These are phyloP conservation scores for Apotomis capreana DNA, from an alignment of 2,888 invertebrate genomes.

Conservation along the genomic window DNA sequence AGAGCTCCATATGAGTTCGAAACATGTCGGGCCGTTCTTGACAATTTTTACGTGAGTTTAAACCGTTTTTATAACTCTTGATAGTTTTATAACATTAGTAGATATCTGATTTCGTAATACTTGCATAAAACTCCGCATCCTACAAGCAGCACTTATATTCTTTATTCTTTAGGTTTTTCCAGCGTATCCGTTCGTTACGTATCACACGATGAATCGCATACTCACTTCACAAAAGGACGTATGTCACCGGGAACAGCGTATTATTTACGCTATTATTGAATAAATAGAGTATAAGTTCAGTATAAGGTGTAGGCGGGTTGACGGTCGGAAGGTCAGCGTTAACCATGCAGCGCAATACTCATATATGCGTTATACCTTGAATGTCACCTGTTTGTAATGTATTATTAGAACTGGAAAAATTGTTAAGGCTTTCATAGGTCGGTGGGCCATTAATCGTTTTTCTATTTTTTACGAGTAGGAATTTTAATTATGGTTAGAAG, in stretches of 20 bases:
- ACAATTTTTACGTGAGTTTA: too few species aligned
- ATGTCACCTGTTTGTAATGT: slow-evolving; percentile 34
- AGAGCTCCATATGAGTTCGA: too few species aligned
- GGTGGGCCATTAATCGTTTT: background rate
- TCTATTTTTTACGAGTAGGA: too few species aligned
- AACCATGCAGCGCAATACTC: slow-evolving; percentile 22
- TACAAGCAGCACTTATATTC: slow-evolving; percentile 13
- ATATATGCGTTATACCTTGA: slow-evolving; percentile 29
- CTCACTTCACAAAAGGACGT: background rate
- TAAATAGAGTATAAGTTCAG: slow-evolving; percentile 19
- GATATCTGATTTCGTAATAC: slow-evolving; percentile 16
- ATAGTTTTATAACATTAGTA: too few species aligned
- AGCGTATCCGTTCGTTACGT: slow-evolving; percentile 7
- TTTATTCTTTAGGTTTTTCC: slow-evolving; percentile 20
- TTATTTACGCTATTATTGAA: background rate
- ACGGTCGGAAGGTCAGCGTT: slow-evolving; percentile 38
- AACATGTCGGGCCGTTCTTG: too few species aligned
- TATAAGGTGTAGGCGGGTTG: slow-evolving; percentile 21
- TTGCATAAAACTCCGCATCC: slow-evolving; percentile 3
- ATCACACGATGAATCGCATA: slow-evolving; percentile 22
- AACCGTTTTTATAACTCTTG: too few species aligned
- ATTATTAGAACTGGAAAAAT: slow-evolving; percentile 30
- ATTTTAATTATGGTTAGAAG: too few species aligned
- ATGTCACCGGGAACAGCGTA: background rate
- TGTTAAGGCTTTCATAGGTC: background rate